Evolutionary conservation across 2,113 vertebrate species (phyloP).

Genomic region (Aepyceros melampus): DNA sequence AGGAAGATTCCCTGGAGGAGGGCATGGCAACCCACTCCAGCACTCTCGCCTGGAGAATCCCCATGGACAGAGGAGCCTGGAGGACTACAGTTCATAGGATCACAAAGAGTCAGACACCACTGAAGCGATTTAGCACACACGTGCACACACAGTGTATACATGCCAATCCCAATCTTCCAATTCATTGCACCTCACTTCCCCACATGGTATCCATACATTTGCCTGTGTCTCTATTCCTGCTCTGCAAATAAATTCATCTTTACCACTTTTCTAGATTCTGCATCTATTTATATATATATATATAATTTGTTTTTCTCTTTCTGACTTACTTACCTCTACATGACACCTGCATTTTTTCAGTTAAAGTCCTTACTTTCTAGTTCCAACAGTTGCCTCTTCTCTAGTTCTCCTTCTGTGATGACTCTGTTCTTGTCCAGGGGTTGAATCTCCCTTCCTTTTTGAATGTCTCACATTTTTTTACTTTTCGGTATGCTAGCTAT

Average conservation of each 20-base stretch:
- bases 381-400: background rate
- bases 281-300: background rate
- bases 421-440: background rate
- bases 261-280: background rate
- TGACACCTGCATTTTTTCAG: background rate
- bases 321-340: background rate
- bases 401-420: background rate
- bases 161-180: background rate
- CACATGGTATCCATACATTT: background rate
- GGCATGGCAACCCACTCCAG: background rate
- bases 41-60: background rate
- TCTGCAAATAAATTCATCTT: background rate
- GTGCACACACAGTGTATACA: accelerated
- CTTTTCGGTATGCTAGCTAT: background rate
- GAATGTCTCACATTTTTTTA: background rate
- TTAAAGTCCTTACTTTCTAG: background rate
- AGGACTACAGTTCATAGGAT: background rate
- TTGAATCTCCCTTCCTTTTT: background rate
- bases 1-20: background rate
- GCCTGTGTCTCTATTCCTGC: background rate
- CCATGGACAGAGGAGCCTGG: background rate
- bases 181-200: background rate
- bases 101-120: background rate
- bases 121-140: background rate
- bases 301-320: background rate